Evolutionary conservation across 2,797 vertebrate species (phyloP), one percentile per base, ranked within the genome.

Genomic region (Potorous gilbertii): DNA sequence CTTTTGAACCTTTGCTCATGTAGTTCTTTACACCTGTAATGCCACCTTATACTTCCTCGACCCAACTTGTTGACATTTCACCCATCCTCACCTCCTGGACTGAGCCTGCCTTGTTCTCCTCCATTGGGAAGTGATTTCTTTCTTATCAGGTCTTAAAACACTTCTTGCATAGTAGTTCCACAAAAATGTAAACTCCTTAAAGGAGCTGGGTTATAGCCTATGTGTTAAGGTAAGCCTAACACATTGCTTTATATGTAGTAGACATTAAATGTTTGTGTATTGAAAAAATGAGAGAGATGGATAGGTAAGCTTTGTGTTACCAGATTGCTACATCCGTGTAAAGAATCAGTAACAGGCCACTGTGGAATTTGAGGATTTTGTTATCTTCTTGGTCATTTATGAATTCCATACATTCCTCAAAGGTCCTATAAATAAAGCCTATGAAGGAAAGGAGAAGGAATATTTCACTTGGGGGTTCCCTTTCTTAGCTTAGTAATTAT

Each of bases 361-460:
- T 98, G 5, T 97, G 97, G 94, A 97, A 98, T 90, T 93, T 94
- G 93, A 98, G 97, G 31, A 97, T 93, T 56, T 91, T 94, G 92
- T 98, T 96, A 55, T 97, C 95, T 93, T 98, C 95, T 0, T 96
- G 96, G 5, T 90, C 54, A 1, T 4, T 0, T 46, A 98, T 87
- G 91, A 98, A 98, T 0, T 94, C 90, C 96, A 98, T 54, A 50
- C 98, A 98, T 21, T 98, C 98, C 8, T 96, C 93, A 90, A 98
- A 98, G 1, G 93, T 3, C 90, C 97, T 97, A 55, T 97, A 97
- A 55, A 96, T 24, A 55, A 97, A 97, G 56, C 97, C 98, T 98
- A 16, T 31, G 55, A 27, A 10, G 56, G 55, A 94, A 29, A 94
- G 50, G 57, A 56, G 66, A 1, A 28, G 52, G 56, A 56, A 87